Evolutionary conservation across 2,888 invertebrate species (phyloP), one percentile per base, ranked within the genome.

Genomic region (Ommatoiulus sabulosus): DNA sequence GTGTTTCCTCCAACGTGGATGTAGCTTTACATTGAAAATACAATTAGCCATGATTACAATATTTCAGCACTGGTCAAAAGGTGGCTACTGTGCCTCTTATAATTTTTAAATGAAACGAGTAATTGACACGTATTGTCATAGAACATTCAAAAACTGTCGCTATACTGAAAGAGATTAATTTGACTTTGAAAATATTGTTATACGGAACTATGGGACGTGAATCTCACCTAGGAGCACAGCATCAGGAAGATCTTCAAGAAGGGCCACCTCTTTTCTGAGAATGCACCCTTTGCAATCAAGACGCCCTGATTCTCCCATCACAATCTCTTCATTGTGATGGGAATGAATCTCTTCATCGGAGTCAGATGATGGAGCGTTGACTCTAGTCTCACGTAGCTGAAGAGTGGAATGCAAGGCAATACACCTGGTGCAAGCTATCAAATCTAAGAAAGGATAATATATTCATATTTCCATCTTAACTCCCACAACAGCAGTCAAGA

Each of bases 401-500:
- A 93, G 90, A 43, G 91, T 91, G 4, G 93, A 92, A 87, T 92
- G 91, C 35, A 94, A 97, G 1, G 97, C 96, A 89, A 99, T 94
- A 92, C 99, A 99, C 88, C 97, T 94, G 0, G 97, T 97, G 92
- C 99, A 99, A 90, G 96, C 97, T 90, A 99, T 97, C 91, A 99
- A 93, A 93, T 98, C 93, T 94, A 90, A 72, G 91, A 90, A 87
- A 87, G 80, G 89, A 84, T 86, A 88, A 89, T 48, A 24, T 86
- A 43, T 84, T 84, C 35, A 1, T 35, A 35, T 35, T 35, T 35
- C 35, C 35, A 35, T 35, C 35, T 35, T 0, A 35, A 35, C 35
- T 35, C 0, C 35, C 35, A 35, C 35, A 35, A 35, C 35, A 35
- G 35, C 35, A 35, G 35, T 35, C 35, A 35, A n/a, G n/a, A n/a